phyloP scores from a whole-genome alignment of 2,113 vertebrate species.

The Nycticebus coucang region DNA sequence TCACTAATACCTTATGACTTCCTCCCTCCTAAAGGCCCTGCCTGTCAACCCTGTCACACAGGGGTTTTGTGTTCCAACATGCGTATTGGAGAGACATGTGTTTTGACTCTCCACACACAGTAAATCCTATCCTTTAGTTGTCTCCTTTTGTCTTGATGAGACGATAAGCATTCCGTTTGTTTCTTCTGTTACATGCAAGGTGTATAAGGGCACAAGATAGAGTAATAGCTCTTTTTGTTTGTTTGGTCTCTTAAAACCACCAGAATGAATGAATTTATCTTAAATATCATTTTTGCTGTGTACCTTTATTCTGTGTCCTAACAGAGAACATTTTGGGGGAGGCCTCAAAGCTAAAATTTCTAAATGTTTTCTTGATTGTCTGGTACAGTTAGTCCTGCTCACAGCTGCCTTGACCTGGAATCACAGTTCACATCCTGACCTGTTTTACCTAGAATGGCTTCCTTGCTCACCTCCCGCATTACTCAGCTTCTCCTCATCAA shows the following conservation, averaged over 20 bases:
- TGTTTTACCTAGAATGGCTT: not conserved
- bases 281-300: not conserved
- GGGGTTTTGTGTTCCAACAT: not conserved
- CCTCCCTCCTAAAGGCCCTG: not conserved
- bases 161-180: not conserved
- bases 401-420: not conserved
- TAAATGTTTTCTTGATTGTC: not conserved
- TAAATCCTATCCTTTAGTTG: not conserved
- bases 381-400: not conserved
- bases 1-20: not conserved
- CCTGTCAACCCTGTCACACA: not conserved
- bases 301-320: not conserved
- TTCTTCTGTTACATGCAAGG: not conserved
- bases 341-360: not conserved
- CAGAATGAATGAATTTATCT: not conserved
- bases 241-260: not conserved
- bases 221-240: not conserved
- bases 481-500: not conserved
- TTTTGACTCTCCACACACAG: fast-evolving
- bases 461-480: not conserved
- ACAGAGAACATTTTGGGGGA: not conserved
- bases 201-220: too few species aligned
- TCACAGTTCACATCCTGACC: not conserved
- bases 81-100: too few species aligned
- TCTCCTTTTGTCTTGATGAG: too few species aligned